Conservation (phyloP, 1,140 invertebrate genomes). For the Euglossa dilemma region DNA sequence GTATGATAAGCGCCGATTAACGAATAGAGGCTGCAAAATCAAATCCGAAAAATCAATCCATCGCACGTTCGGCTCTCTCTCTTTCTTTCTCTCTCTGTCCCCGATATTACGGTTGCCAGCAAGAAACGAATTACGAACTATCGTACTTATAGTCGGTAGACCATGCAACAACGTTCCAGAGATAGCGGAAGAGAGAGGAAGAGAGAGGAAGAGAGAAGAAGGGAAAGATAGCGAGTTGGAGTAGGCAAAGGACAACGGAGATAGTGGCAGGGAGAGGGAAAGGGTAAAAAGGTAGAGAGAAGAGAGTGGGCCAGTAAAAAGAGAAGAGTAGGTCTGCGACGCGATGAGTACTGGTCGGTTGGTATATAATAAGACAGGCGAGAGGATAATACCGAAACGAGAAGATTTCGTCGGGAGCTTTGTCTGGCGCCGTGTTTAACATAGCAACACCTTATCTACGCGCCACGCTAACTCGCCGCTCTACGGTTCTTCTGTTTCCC, state of each 20-base stretch:
- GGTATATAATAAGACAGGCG: slow-evolving; percentile 80
- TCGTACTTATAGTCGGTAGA: slow-evolving; percentile 10
- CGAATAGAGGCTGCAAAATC: neutral
- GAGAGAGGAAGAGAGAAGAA: slow-evolving; percentile 59
- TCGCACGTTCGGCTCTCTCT: too few relatives aligned
- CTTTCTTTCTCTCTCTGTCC: neutral
- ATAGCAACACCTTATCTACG: slow-evolving; percentile 80
- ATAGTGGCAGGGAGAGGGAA: slow-evolving; percentile 39
- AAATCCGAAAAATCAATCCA: neutral
- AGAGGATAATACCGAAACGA: slow-evolving; percentile 80
- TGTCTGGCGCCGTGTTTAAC: slow-evolving; percentile 81
- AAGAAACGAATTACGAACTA: slow-evolving; percentile 25
- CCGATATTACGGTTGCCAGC: neutral
- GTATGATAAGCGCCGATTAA: slow-evolving; percentile 68
- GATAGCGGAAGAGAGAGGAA: slow-evolving; percentile 57
- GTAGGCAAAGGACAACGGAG: slow-evolving; percentile 43
- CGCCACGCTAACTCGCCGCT: slow-evolving; percentile 72
- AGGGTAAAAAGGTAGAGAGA: slow-evolving; percentile 47
- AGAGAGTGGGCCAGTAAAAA: slow-evolving; percentile 42
- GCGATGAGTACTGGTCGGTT: slow-evolving; percentile 71
- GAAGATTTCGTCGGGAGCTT: slow-evolving; percentile 82
- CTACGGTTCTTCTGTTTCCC: slow-evolving; percentile 69
- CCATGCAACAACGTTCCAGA: slow-evolving; percentile 10
- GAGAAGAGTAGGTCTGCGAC: slow-evolving; percentile 53
- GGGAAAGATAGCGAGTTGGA: slow-evolving; percentile 46